Conservation (phyloP, 2,888 invertebrate species). For the Xiphydria camelus region DNA sequence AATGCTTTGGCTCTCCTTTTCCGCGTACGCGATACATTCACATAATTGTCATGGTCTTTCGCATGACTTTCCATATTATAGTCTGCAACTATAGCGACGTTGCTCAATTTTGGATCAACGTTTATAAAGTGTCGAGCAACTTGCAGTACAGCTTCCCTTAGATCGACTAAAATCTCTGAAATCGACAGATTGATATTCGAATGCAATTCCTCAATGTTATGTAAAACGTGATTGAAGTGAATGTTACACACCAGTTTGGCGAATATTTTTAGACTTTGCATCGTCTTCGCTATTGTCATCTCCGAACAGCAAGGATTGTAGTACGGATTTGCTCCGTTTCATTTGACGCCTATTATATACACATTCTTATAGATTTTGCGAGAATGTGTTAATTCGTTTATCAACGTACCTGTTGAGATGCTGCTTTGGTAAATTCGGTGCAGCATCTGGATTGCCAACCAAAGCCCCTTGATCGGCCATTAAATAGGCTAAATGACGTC, state of each 20-base stretch:
- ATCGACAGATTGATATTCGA: conserved; percentile 12
- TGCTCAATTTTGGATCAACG: conserved; percentile 84
- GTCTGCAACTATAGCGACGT: conserved; percentile 84
- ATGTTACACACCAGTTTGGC: conserved; percentile 73
- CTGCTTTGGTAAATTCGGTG: conserved; percentile 92
- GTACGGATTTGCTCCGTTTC: conserved; percentile 86
- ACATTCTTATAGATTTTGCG: conserved; percentile 1
- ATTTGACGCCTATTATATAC: conserved; percentile 72
- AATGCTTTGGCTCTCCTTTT: conserved; percentile 92
- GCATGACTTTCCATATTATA: conserved; percentile 95
- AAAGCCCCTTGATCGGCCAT: conserved; percentile 97
- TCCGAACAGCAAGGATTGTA: conserved; percentile 86
- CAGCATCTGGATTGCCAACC: conserved; percentile 86
- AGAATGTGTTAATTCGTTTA: conserved; percentile 5
- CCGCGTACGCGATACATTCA: conserved; percentile 87
- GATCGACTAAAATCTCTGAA: conserved; percentile 90
- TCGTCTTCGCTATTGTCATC: conserved; percentile 79
- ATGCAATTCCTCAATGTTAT: conserved; percentile 2
- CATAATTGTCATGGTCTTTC: conserved; percentile 90
- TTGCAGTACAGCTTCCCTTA: conserved; percentile 93
- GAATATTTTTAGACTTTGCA: conserved; percentile 92
- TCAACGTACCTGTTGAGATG: conserved; percentile 70
- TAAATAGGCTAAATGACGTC: conserved; percentile 90
- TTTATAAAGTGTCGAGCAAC: conserved; percentile 92
- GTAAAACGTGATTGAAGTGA: conserved; percentile 7